Percentiles rank a stretch among this genome's conserved stretches.
Conservation (phyloP, 2,888 invertebrate species). For the Galeruca laticollis region DNA sequence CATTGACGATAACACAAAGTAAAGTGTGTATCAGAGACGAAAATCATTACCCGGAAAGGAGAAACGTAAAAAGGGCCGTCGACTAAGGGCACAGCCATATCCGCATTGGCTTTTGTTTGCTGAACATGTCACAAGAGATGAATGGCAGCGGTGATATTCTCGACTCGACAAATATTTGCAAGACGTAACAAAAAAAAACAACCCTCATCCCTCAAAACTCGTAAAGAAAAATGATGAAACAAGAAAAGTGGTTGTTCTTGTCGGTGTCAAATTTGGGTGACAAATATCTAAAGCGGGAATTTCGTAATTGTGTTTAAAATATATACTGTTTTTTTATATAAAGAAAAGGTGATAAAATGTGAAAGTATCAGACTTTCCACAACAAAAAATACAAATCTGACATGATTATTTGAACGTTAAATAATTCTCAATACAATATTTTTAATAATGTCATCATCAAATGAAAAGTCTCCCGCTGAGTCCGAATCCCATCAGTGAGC, state of each 20-base stretch:
- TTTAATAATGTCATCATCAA: constrained; percentile 20
- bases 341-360: too few relatives aligned
- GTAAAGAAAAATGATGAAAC: constrained; percentile 2
- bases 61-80: constrained; percentile 5
- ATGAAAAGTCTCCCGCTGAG: background rate
- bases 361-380: too few relatives aligned
- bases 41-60: constrained; percentile 18
- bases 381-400: too few relatives aligned
- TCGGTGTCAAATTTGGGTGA: background rate
- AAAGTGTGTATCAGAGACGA: constrained; percentile 1
- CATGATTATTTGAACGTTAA: too few relatives aligned
- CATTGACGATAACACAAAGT: constrained; percentile 1
- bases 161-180: constrained; percentile 31
- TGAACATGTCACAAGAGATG: constrained; percentile 32
- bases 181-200: constrained; percentile 11
- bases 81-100: background rate
- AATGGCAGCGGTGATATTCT: constrained; percentile 23
- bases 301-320: too few relatives aligned
- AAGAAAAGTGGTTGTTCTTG: constrained; percentile 9
- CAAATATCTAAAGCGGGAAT: too few relatives aligned
- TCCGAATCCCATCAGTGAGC: background rate
- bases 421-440: background rate
- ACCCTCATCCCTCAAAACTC: constrained; percentile 7
- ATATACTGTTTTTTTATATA: too few relatives aligned
- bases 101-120: constrained; percentile 34